Conservation (phyloP, 2,797 vertebrate genomes). For the Epinephelus coioides region DNA sequence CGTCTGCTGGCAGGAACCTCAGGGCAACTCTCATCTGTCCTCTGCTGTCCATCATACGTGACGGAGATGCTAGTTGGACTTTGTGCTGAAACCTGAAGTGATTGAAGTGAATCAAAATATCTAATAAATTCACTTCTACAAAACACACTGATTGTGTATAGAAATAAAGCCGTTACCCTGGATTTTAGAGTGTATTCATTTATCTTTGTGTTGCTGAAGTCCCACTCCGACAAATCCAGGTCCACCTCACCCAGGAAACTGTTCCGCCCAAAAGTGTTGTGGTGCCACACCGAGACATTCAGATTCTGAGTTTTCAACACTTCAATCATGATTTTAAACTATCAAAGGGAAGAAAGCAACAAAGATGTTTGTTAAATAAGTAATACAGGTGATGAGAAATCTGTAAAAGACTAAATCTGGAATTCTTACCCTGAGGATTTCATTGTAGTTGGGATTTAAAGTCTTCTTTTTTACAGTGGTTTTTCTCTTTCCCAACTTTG, state of each 20-base stretch:
- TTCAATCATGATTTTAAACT: constrained; percentile 91
- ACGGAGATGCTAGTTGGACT: constrained; percentile 67
- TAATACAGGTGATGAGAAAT: not conserved
- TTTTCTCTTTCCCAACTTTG: constrained; percentile 95
- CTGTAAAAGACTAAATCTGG: not conserved
- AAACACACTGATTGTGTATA: not conserved
- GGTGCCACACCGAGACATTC: constrained; percentile 95
- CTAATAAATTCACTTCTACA: not conserved
- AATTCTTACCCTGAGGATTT: constrained; percentile 91
- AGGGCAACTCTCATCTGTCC: constrained; percentile 93
- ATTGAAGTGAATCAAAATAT: constrained; percentile 4
- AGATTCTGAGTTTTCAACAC: constrained; percentile 88
- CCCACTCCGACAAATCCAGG: constrained; percentile 91
- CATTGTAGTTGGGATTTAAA: constrained; percentile 93
- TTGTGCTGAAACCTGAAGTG: constrained; percentile 51
- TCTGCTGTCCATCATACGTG: constrained; percentile 78
- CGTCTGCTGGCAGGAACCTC: constrained; percentile 88
- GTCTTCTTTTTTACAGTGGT: constrained; percentile 94
- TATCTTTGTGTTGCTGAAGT: constrained; percentile 91
- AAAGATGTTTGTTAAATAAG: not conserved
- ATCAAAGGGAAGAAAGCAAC: not conserved
- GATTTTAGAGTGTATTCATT: constrained; percentile 91
- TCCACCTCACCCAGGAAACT: constrained; percentile 95
- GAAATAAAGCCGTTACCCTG: constrained; percentile 81
- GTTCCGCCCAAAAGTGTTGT: constrained; percentile 93